Evolutionary conservation across 2,797 vertebrate species (phyloP).

Genomic region (Enteromius trimaculatus): DNA sequence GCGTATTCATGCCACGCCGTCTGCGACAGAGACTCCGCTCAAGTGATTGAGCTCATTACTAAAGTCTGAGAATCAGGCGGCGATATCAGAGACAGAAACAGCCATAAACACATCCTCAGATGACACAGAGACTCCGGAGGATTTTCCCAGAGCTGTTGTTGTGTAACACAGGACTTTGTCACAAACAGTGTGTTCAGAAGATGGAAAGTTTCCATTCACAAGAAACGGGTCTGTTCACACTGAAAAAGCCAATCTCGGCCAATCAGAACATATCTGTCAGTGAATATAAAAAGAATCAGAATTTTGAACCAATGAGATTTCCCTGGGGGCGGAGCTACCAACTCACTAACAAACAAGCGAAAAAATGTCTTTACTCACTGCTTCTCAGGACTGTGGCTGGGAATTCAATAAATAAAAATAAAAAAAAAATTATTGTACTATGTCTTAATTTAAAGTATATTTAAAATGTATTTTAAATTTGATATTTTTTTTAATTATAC

Average conservation of each 20-base stretch:
- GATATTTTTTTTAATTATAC: no score
- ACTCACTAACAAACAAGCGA: not conserved
- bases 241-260: not conserved
- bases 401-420: not conserved
- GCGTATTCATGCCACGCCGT: constrained; percentile 52
- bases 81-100: constrained; percentile 52
- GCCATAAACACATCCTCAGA: constrained; percentile 53
- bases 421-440: no score
- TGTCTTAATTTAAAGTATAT: no score
- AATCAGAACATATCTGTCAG: not conserved
- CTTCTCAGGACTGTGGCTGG: not conserved
- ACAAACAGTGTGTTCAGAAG: constrained; percentile 6
- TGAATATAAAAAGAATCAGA: not conserved
- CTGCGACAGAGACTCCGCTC: constrained; percentile 42
- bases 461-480: no score
- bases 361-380: no score
- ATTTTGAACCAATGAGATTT: not conserved
- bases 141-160: constrained; percentile 51
- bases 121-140: constrained; percentile 50
- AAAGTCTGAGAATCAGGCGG: constrained; percentile 58
- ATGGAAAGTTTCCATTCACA: not conserved
- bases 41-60: constrained; percentile 65
- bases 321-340: not conserved
- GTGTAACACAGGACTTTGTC: constrained; percentile 39
- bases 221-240: not conserved